Evolutionary conservation across 2,113 vertebrate genomes (phyloP), one percentile per base, ranked within the genome.

Genomic region (Glaucomys volans): DNA sequence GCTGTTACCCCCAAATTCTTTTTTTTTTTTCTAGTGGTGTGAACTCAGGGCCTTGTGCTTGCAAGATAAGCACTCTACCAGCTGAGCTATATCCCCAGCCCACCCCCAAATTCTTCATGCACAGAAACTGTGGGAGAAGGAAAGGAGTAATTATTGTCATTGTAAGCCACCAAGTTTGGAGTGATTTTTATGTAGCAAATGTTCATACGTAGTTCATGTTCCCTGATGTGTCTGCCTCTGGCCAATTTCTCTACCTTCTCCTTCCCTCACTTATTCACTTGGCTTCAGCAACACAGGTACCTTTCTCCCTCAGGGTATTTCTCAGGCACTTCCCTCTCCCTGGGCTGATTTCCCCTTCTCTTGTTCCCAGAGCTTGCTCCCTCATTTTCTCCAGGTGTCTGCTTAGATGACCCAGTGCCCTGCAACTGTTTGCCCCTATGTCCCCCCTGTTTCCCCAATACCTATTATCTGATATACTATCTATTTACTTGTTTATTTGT

Each of bases 401-500:
- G 26, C 62, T 67, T 69, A 57, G 42, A 42, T 5, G 28, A 5
- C 30, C 8, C 40, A 22, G n/a, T 22, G 30, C 22, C 12, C 57
- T 52, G 28, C 44, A 3, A 28, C 13, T 67, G 37, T 71, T 50
- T 22, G 40, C 26, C 12, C 4, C 24, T 80, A 75, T 59, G 52
- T 28, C 44, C 44, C 3, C 59, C 54, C 30, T 16, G 50, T 62
- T 47, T 20, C 67, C 44, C 59, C 14, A 7, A 9, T 47, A 24
- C 64, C 76, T 79, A 32, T n/a, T n/a, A 24, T 42, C 24, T 54
- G 59, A 37, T 83, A 74, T 30, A 42, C 1, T 69, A 20, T 12
- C 4, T 75, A 35, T n/a, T 79, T 72, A 72, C 69, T 84, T 80
- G 11, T 42, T 92, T 92, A 42, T 87, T 64, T 94, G n/a, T 30